phyloP scores from a whole-genome alignment of 2,888 invertebrate genomes.

The Aleiodes testaceus region DNA sequence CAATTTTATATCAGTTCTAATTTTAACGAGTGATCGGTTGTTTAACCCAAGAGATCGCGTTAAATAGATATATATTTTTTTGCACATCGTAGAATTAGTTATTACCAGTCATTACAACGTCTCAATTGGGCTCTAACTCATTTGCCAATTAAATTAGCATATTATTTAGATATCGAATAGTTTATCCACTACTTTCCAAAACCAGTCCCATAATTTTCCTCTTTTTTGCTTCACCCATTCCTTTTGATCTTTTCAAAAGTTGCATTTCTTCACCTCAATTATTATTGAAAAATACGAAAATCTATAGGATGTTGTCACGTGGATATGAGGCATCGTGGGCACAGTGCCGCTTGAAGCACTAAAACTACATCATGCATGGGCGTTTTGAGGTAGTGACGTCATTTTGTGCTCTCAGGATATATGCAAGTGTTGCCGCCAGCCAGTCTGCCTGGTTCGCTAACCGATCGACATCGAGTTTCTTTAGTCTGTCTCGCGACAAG shows the following conservation, averaged over 20 bases:
- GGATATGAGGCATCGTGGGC: constrained; percentile 32
- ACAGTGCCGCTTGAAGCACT: constrained; percentile 30
- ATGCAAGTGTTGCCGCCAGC: constrained; percentile 59
- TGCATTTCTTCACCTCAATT: constrained; percentile 12
- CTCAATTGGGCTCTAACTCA: constrained; percentile 45
- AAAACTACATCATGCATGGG: constrained; percentile 34
- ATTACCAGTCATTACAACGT: constrained; percentile 49
- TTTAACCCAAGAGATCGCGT: constrained; percentile 3
- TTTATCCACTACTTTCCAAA: constrained; percentile 12
- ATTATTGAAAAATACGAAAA: not conserved
- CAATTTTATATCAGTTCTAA: constrained; percentile 31
- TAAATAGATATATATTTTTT: not conserved
- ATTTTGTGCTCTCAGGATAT: constrained; percentile 56
- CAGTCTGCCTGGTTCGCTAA: constrained; percentile 61
- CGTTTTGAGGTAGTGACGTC: constrained; percentile 60
- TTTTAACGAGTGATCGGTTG: constrained; percentile 29
- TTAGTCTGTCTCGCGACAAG: constrained; percentile 48
- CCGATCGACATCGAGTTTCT: constrained; percentile 50
- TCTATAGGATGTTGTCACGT: constrained; percentile 12
- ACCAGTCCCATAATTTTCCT: constrained; percentile 14
- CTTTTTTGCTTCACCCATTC: not conserved
- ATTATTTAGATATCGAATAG: constrained; percentile 30
- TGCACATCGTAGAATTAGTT: constrained; percentile 45
- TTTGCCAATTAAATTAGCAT: constrained; percentile 50
- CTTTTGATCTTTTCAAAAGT: not conserved